phyloP scores from a whole-genome alignment of 2,797 vertebrate species.

The Chanos chanos region DNA sequence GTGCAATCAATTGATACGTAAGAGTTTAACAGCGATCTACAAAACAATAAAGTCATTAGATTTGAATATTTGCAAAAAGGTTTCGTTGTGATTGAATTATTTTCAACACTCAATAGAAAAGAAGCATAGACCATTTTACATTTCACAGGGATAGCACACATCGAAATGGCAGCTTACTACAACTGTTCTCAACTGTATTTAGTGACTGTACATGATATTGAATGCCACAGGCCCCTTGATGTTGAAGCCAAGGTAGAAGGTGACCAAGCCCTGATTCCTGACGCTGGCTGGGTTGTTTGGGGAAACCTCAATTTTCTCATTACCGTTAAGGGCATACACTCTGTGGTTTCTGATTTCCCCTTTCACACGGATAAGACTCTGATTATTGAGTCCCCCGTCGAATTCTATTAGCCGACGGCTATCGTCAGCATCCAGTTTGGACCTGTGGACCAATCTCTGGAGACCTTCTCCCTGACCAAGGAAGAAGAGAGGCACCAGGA shows the following conservation, averaged over 20 bases:
- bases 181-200: too few species aligned
- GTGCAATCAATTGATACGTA: too few species aligned
- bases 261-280: background rate
- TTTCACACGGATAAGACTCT: background rate
- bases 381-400: background rate
- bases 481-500: slow-evolving; percentile 32
- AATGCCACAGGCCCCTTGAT: slow-evolving; percentile 31
- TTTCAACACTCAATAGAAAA: too few species aligned
- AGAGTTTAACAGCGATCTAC: too few species aligned
- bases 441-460: slow-evolving; percentile 9
- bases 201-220: too few species aligned
- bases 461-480: background rate
- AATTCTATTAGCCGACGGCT: background rate
- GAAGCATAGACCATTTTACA: too few species aligned
- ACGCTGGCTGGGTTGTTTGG: slow-evolving; percentile 3
- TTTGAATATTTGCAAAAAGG: too few species aligned
- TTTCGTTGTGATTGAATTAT: too few species aligned
- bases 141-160: too few species aligned
- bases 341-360: slow-evolving; percentile 13
- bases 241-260: slow-evolving; percentile 34
- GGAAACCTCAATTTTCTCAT: slow-evolving; percentile 14
- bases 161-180: too few species aligned
- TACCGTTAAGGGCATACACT: slow-evolving; percentile 1
- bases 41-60: too few species aligned
- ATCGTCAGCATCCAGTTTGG: background rate